Conservation (phyloP, 2,888 invertebrate genomes). For the Cyclophora punctaria region DNA sequence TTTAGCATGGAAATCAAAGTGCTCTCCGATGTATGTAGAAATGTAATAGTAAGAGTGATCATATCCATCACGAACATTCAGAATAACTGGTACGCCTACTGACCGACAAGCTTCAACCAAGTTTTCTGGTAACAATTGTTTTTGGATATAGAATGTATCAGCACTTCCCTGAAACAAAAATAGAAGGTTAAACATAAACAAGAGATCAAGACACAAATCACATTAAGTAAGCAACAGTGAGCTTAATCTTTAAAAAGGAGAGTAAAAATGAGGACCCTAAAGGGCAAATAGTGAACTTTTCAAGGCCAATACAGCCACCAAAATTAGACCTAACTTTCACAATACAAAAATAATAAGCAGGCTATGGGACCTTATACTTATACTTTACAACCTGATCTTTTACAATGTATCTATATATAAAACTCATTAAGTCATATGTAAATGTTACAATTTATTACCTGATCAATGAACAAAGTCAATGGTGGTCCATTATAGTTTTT, state of each 20-base stretch:
- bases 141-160: conserved; percentile 85
- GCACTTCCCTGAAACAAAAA: conserved; percentile 79
- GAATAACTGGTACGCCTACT: conserved; percentile 79
- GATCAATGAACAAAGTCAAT: conserved; percentile 90
- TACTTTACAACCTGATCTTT: too few species aligned
- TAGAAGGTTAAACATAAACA: background rate
- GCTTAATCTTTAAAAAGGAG: too few species aligned
- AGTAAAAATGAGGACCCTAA: too few species aligned
- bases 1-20: conserved; percentile 91
- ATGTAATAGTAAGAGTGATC: conserved; percentile 98
- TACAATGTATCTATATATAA: too few species aligned
- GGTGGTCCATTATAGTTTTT: conserved; percentile 88
- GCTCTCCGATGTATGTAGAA: conserved; percentile 92
- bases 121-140: conserved; percentile 89
- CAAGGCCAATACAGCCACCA: too few species aligned
- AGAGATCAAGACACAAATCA: too few species aligned
- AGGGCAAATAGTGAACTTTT: too few species aligned
- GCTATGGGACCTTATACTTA: too few species aligned
- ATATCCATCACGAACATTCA: conserved; percentile 87
- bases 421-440: background rate
- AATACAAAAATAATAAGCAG: too few species aligned
- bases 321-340: too few species aligned
- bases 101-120: conserved; percentile 83
- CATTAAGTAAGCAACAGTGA: too few species aligned
- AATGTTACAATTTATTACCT: conserved; percentile 69